Evolutionary conservation across 2,888 invertebrate species (phyloP).

Genomic region (Onthophagus sagittarius): DNA sequence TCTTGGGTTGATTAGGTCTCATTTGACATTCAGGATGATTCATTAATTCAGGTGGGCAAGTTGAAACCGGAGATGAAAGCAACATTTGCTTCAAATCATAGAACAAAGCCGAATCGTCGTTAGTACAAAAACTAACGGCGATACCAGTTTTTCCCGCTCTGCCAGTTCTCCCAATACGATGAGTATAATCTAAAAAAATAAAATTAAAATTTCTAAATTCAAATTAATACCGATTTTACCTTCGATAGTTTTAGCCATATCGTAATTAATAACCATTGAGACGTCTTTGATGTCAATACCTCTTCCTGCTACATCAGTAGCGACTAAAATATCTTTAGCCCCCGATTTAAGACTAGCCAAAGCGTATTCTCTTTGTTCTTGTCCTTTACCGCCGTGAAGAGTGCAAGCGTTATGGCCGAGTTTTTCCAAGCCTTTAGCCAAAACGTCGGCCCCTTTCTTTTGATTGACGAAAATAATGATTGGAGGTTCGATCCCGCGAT

Average conservation of each 20-base stretch:
- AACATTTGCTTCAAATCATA: slow-evolving; percentile 95
- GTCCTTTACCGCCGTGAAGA: slow-evolving; percentile 98
- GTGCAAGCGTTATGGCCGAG: slow-evolving; percentile 95
- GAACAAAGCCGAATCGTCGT: slow-evolving; percentile 92
- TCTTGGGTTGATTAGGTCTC: slow-evolving; percentile 94
- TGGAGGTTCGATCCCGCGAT: slow-evolving; percentile 89
- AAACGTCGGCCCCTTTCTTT: slow-evolving; percentile 98
- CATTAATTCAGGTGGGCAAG: slow-evolving; percentile 92
- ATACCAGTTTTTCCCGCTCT: slow-evolving; percentile 97
- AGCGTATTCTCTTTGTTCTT: slow-evolving; percentile 98
- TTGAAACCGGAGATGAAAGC: slow-evolving; percentile 84
- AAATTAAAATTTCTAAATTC: neutral
- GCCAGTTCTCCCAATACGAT: slow-evolving; percentile 98
- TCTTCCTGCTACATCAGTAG: slow-evolving; percentile 99
- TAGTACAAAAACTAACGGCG: slow-evolving; percentile 94
- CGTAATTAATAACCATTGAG: slow-evolving; percentile 98
- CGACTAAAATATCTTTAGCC: slow-evolving; percentile 95
- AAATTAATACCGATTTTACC: slow-evolving; percentile 46
- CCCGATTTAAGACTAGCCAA: slow-evolving; percentile 94
- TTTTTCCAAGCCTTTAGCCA: slow-evolving; percentile 96
- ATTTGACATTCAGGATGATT: slow-evolving; percentile 99
- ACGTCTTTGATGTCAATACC: slow-evolving; percentile 99
- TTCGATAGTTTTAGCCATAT: slow-evolving; percentile 99
- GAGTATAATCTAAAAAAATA: slow-evolving; percentile 71
- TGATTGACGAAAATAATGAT: slow-evolving; percentile 99